A percentile compares a stretch with the other conserved stretches of the same genome.
phyloP scores from a whole-genome alignment of 2,113 vertebrate genomes.

The Actenoides hombroni region DNA sequence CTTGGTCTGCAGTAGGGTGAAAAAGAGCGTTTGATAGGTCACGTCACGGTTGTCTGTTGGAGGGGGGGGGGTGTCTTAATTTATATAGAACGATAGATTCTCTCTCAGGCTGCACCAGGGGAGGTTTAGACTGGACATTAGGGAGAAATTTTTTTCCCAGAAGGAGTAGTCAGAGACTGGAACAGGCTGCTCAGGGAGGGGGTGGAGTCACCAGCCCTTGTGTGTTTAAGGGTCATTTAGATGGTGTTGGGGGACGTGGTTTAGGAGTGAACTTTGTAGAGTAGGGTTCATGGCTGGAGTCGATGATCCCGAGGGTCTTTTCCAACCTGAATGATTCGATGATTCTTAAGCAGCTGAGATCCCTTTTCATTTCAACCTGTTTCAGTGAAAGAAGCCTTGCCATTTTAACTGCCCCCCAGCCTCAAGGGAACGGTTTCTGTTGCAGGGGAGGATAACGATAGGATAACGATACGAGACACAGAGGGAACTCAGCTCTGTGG shows the following conservation, averaged over 20 bases:
- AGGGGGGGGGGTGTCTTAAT: neutral
- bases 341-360: neutral
- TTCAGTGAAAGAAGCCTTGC: neutral
- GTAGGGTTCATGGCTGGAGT: neutral
- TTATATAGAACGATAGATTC: neutral
- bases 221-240: too few species aligned
- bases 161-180: too few species aligned
- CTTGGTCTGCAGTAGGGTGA: neutral
- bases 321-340: neutral
- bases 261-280: too few species aligned
- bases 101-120: too few species aligned
- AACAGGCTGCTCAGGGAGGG: too few species aligned
- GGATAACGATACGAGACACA: rapidly evolving
- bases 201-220: too few species aligned
- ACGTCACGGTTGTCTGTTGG: neutral
- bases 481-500: neutral
- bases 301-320: neutral
- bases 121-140: too few species aligned
- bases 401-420: neutral
- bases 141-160: too few species aligned
- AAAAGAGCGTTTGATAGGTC: neutral
- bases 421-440: neutral
- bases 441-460: neutral
- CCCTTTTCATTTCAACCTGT: neutral
- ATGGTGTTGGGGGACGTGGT: too few species aligned